Evolutionary conservation across 2,797 vertebrate species (phyloP), one percentile per base, ranked within the genome.

Genomic region (Cyprinodon diabolis): DNA sequence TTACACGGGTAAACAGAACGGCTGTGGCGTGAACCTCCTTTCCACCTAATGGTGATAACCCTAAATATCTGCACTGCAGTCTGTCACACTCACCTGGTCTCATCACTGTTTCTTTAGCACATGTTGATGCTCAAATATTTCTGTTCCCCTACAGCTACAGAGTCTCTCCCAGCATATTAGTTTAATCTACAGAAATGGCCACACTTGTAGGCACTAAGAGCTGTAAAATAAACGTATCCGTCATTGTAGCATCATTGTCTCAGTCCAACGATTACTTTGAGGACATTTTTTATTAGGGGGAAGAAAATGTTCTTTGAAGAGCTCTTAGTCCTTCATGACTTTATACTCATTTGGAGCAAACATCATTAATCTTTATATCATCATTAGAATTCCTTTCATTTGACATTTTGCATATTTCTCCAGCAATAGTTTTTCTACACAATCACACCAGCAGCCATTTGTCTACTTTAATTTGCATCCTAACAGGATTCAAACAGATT

Each of bases 31-130:
- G 67, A 11, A 65, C 84, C 83, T 90, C 69, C 81, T 87, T 90
- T 90, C 75, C 79, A 84, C 87, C 86, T 87, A 81, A 84, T 80
- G 83, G 89, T 85, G 73, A 91, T 79, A 74, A 87, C 68, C 58
- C 76, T 56, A 76, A 81, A 77, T 90, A 90, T 89, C 86, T 80
- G 86, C 84, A 82, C 85, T 89, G 89, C 81, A 81, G 86, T 78
- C 84, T 85, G 83, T 89, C 89, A 80, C 90, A 87, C 81, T 86
- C 79, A 81, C 84, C 91, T 88, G 84, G 74, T 85, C 76, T 90
- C 88, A 89, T 90, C 86, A 71, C 69, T 82, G 70, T 66, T 40
- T 47, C 70, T 75, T 76, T 77, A 74, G 77, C 77, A 87, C 58
- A 43, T 77, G 68, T 74, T 82, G 73, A 51, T 69, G 74, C 60